A percentile compares a stretch with the other conserved stretches of the same genome.
Conservation (phyloP, 2,888 invertebrate genomes). For the Mesorhabditis spiculigera region DNA sequence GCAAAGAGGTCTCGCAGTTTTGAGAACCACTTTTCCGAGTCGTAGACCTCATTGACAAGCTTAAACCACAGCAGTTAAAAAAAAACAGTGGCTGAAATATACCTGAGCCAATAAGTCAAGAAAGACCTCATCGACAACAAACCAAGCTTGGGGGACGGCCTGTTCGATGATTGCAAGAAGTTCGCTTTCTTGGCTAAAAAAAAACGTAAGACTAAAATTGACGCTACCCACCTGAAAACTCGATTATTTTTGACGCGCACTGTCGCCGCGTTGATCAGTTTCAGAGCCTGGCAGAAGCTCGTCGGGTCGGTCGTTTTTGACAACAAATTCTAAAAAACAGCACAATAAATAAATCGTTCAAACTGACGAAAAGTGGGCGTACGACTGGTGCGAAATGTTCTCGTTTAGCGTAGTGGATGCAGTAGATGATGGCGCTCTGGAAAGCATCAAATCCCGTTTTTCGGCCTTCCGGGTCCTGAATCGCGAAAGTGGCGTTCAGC, state of each 20-base stretch:
- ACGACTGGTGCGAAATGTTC: background rate
- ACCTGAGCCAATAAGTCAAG: background rate
- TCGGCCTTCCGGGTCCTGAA: constrained; percentile 9
- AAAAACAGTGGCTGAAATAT: background rate
- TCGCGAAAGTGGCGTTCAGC: constrained; percentile 12
- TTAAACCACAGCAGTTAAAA: no score
- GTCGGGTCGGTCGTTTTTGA: no score
- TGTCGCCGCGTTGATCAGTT: no score
- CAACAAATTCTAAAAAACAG: no score
- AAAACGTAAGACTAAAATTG: background rate
- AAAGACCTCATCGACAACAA: background rate
- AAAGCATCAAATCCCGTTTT: constrained; percentile 23
- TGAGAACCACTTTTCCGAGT: background rate
- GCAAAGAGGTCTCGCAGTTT: background rate
- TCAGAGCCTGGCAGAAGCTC: no score
- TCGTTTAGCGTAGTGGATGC: background rate
- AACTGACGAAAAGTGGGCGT: background rate
- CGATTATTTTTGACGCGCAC: no score
- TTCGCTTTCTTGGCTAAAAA: background rate
- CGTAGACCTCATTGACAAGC: background rate
- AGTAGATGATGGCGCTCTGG: constrained; percentile 21
- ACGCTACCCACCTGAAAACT: no score
- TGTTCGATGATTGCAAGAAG: background rate
- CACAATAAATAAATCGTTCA: no score
- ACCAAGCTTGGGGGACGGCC: background rate